phyloP scores from a whole-genome alignment of 2,797 vertebrate species.

The Dromococcyx pavoninus region DNA sequence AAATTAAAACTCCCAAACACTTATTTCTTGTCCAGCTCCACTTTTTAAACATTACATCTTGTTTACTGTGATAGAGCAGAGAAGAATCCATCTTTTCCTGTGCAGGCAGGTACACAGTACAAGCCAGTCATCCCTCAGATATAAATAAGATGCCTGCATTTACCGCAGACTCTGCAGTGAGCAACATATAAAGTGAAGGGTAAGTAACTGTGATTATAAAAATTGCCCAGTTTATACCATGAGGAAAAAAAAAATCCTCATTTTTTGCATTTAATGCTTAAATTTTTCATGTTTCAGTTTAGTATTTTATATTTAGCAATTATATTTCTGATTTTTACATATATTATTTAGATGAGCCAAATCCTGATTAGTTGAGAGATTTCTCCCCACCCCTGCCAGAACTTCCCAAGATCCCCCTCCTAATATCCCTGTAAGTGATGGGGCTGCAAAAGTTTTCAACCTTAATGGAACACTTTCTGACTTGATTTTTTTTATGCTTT shows the following conservation, averaged over 20 bases:
- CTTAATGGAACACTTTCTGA: background rate
- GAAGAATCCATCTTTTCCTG: background rate
- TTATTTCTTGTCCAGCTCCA: background rate
- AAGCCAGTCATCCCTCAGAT: background rate
- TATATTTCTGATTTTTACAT: background rate
- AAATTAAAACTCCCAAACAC: background rate
- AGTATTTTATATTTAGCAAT: background rate
- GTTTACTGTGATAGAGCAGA: background rate
- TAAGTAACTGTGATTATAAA: background rate
- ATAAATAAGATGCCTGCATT: background rate
- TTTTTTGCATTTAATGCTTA: background rate
- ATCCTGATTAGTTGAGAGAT: background rate
- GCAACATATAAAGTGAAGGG: background rate
- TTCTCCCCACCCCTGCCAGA: background rate
- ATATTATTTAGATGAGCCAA: background rate
- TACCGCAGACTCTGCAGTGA: background rate
- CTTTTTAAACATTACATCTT: background rate
- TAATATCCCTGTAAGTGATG: background rate
- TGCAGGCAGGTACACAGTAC: background rate
- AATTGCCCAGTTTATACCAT: background rate
- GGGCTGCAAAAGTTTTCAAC: background rate
- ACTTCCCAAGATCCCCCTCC: background rate
- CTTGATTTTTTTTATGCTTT: background rate
- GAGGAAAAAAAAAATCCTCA: accelerated
- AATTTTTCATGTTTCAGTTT: background rate